Conservation (phyloP, 1,140 invertebrate genomes). For the Anastrepha obliqua region DNA sequence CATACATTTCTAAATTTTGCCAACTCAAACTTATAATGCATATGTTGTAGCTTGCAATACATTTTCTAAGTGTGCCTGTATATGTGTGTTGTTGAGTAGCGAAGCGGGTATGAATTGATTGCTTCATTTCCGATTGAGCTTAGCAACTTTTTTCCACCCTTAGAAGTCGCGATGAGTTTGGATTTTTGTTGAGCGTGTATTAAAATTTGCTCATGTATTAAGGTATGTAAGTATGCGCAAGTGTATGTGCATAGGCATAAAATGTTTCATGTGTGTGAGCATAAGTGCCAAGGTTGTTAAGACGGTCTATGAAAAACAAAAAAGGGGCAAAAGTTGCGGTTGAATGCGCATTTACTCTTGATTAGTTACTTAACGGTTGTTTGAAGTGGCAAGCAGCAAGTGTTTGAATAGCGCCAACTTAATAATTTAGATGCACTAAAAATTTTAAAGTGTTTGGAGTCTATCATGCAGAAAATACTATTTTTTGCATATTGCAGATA, state of each 20-base stretch:
- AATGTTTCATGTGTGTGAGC: neutral
- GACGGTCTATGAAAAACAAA: slow-evolving; percentile 24
- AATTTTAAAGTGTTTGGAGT: too few species aligned
- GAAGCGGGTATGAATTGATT: slow-evolving; percentile 1
- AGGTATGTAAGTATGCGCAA: neutral
- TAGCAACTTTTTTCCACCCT: slow-evolving; percentile 23
- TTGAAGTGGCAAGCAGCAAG: neutral
- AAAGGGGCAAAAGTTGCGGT: slow-evolving; percentile 11
- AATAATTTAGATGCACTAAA: too few species aligned
- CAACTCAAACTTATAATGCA: neutral
- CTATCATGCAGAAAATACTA: too few species aligned
- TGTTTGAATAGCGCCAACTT: too few species aligned
- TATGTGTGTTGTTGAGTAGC: neutral
- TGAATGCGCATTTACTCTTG: slow-evolving; percentile 39
- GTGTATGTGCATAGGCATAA: neutral
- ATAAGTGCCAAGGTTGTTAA: slow-evolving; percentile 45
- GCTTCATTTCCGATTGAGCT: slow-evolving; percentile 45
- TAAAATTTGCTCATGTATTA: neutral
- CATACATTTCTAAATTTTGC: slow-evolving; percentile 17
- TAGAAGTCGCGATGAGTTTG: neutral
- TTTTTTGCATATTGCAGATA: too few species aligned
- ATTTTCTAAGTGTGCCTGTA: too few species aligned
- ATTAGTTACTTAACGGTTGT: neutral
- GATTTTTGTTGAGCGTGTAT: neutral
- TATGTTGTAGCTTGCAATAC: too few species aligned